Percentiles rank a stretch among this genome's conserved stretches.
These are phyloP conservation scores for Oxygymnocypris stewartii DNA, from an alignment of 2,113 vertebrate genomes.

Conservation along the genomic window DNA sequence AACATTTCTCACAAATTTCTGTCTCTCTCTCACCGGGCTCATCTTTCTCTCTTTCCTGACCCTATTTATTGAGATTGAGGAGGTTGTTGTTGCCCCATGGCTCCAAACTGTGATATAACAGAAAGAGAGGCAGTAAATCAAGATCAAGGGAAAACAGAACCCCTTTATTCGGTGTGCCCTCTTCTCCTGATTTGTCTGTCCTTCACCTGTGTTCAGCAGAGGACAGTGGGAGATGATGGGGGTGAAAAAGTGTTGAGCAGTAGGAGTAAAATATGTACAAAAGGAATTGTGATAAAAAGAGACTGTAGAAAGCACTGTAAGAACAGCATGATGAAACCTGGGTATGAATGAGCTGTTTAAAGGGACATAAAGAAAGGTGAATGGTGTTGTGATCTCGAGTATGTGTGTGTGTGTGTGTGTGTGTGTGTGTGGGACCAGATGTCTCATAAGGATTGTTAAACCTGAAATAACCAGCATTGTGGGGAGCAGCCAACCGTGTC, in stretches of 20 bases:
- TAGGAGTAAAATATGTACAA: constrained; percentile 32
- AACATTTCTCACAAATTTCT: constrained; percentile 13
- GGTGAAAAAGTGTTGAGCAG: neutral
- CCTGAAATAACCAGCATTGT: neutral
- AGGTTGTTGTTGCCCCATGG: constrained; percentile 20
- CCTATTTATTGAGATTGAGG: constrained; percentile 35
- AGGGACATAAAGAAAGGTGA: constrained; percentile 10
- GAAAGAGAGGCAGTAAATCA: constrained; percentile 41
- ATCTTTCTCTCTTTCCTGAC: constrained; percentile 11
- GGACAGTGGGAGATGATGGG: constrained; percentile 35
- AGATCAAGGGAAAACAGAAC: constrained; percentile 32
- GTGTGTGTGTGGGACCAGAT: neutral
- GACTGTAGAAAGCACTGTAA: neutral
- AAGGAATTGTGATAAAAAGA: constrained; percentile 9
- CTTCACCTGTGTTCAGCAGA: constrained; percentile 45
- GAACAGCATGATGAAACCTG: neutral
- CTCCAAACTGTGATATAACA: constrained; percentile 1
- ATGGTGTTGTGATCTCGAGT: neutral
- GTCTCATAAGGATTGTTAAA: neutral
- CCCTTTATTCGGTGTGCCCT: constrained; percentile 18
- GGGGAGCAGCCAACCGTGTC: neutral
- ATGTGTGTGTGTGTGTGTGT: neutral
- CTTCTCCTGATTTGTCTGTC: constrained; percentile 33
- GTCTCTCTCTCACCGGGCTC: neutral
- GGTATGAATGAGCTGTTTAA: neutral